Evolutionary conservation across 2,797 vertebrate species (phyloP), one percentile per base, ranked within the genome.

Genomic region (Spizella passerina): DNA sequence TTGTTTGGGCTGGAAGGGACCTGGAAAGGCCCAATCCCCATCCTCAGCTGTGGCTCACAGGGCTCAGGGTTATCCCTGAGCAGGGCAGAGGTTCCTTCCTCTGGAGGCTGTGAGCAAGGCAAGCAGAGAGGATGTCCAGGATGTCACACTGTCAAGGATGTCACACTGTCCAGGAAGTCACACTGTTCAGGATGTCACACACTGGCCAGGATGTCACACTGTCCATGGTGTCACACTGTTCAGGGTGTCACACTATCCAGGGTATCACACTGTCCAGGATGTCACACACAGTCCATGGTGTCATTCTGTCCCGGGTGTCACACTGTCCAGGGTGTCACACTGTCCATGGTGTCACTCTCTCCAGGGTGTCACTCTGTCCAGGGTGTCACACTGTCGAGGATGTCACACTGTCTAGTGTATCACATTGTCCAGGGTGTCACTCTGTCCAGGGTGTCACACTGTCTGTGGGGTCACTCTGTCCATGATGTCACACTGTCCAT

Each of bases 371-470:
- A 49, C 47, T 5, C 38, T 52, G 41, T 23, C 22, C 22, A 23
- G 7, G 44, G 1, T 23, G 11, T 44, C 43, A 22, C 44, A 2
- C 3, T 47, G 46, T 26, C 46, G 23, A 26, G 2, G 23, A 1
- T 50, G 47, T 50, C 49, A 50, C 27, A 2, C 2, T 22, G 21
- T 22, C 44, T 22, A 46, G 7, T 7, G 2, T 49, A 24, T 27
- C 14, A 26, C 47, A 2, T 5, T 50, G 49, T 29, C 16, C 27
- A 19, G 1, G 17, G 1, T 29, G 49, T 50, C 49, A 18, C 27
- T 1, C 0, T 50, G 10, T 30, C 27, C 49, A 29, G 3, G 16
- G 1, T 50, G 10, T 30, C 16, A 29, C 27, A 0, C 10, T 29
- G 49, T 12, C 10, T n/a, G n/a, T n/a, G n/a, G n/a, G n/a, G n/a